Conservation (phyloP, 2,888 invertebrate species). For the Lepidocyrtoides sp. region DNA sequence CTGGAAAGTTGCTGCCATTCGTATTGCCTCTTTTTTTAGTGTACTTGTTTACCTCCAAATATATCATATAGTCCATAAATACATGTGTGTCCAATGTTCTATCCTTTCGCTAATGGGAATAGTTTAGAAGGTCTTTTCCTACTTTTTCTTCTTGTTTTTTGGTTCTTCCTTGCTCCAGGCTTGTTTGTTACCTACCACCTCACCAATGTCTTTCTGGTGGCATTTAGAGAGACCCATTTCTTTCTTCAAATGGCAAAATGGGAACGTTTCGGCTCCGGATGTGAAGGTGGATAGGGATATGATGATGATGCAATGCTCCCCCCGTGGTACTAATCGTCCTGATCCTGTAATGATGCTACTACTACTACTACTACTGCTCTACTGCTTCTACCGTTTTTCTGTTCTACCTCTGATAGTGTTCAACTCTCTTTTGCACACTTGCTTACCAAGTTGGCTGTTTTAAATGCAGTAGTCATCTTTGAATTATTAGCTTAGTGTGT, state of each 20-base stretch:
- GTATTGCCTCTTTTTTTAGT: background rate
- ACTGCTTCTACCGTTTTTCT: background rate
- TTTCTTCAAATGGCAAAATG: constrained; percentile 4
- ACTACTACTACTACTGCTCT: no score
- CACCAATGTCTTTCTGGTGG: constrained; percentile 22
- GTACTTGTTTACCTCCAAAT: background rate
- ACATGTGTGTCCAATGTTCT: background rate
- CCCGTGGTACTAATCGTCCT: constrained; percentile 42
- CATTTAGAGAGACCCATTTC: constrained; percentile 17
- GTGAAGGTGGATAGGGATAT: constrained; percentile 39
- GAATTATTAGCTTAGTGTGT: background rate
- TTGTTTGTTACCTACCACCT: background rate
- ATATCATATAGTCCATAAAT: background rate
- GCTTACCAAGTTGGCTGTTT: no score
- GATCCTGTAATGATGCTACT: constrained; percentile 27
- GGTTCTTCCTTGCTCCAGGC: constrained; percentile 18
- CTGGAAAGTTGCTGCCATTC: background rate
- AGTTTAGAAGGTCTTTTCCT: constrained; percentile 58
- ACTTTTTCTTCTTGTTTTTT: constrained; percentile 19
- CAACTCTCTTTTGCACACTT: no score
- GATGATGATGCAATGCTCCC: constrained; percentile 53
- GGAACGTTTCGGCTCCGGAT: constrained; percentile 34
- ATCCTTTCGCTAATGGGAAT: constrained; percentile 50
- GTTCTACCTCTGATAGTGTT: background rate
- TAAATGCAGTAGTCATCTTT: background rate